Base-by-base conservation (phyloP, 2,888 invertebrate species). In the Germaria angustata region DNA sequence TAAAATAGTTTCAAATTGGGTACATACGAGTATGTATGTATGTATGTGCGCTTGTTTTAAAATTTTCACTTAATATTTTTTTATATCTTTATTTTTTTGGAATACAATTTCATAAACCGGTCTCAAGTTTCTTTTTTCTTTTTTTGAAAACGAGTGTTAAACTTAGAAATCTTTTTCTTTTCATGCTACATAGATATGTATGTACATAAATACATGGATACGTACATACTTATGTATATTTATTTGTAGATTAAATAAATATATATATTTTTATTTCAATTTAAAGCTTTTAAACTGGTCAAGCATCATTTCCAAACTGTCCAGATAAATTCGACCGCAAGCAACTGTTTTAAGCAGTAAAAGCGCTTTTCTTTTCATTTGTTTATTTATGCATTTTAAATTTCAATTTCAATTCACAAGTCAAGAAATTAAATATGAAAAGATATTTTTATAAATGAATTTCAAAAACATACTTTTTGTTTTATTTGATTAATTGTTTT, bases 261-360 rank as follows among this genome's bases (percentile, higher is more conserved):
- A 28, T 28, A 28, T 28, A 5, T 28, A 22, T 59, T 75, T 41
- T 44, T 44, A n/a, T 59, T 32, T 28, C 6, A 15, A 22, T 17
- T 41, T 20, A n/a, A 51, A 51, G 2, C 7, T 32, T 24, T 72
- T 34, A 66, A 79, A 73, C 72, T 61, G 34, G 79, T 79, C 24
- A 51, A 53, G 36, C 79, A 51, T 73, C 66, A 59, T 66, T 51
- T 59, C 2, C 24, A 46, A 32, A 36, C 51, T 44, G 69, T 17
- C 34, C 15, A 61, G 32, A 44, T 61, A 51, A 51, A 15, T 49
- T 68, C 8, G 7, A 44, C 28, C 24, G n/a, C 7, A 20, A 55
- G 9, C 63, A 75, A 75, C 20, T 34, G 8, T 55, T 65, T 41
- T 22, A 63, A 24, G 22, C 24, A 55, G 53, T 53, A 24, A 28